Base-by-base conservation (phyloP, 2,113 vertebrate genomes). In the Azemiops feae region DNA sequence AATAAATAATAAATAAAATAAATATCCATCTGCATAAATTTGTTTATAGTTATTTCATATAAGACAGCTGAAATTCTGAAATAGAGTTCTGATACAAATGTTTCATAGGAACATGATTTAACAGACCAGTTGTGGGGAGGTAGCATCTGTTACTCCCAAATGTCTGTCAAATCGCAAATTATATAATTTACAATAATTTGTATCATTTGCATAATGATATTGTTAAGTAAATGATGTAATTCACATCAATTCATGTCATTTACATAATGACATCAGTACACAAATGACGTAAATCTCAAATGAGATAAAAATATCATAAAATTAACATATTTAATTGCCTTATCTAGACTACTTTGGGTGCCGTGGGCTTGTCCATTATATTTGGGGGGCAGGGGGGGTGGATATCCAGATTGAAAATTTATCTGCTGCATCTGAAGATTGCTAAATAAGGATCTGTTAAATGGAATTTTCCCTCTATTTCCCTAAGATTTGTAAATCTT, bases 11-110 rank as follows among this genome's bases (percentile, higher is more conserved):
- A 81, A 39, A 74, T 74, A 74, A 74, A 74, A 74, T 74, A 74
- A 81, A 81, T 81, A 81, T 81, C 91, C 2, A 60, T 87, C 45
- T 88, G 53, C 85, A 88, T 88, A 92, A 69, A 64, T 92, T 23
- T 87, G 12, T 87, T 4, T n/a, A 64, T 60, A 50, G 18, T 47
- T 91, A 85, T 86, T 34, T 27, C 45, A 60, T 45, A 23, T 85
- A 34, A 45, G 50, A 54, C 20, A 34, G 20, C 39, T 85, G 52
- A n/a, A 39, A 55, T 30, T 91, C 23, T 64, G 54, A 87, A 50
- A 64, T 87, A 87, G 7, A 3, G 30, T 25, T 39, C 85, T 25
- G 14, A 87, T 85, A n/a, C 27, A 60, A 86, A 52, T 88, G 22
- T 60, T 60, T 92, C 91, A 57, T 91, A 47, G 11, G 14, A 81